Conservation (phyloP, 2,888 invertebrate species). For the Nephrotoma flavescens region DNA sequence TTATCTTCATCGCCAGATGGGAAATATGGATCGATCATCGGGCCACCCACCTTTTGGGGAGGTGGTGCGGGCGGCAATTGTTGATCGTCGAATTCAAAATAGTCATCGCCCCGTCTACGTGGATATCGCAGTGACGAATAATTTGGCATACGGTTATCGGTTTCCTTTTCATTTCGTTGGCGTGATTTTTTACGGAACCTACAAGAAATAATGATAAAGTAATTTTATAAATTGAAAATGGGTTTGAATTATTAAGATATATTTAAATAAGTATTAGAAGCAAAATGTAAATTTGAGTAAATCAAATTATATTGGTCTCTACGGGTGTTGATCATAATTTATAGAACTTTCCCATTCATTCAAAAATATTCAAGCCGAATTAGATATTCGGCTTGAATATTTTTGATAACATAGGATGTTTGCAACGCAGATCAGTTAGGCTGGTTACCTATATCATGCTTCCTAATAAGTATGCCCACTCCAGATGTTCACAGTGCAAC, state of each 20-base stretch:
- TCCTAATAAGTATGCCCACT: too few relatives aligned
- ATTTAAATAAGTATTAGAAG: too few relatives aligned
- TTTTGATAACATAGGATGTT: too few relatives aligned
- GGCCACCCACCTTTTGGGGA: not conserved
- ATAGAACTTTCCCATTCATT: too few relatives aligned
- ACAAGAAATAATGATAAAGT: not conserved
- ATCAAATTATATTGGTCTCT: too few relatives aligned
- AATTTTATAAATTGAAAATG: not conserved
- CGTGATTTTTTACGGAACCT: conserved; percentile 35
- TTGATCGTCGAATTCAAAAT: conserved; percentile 23
- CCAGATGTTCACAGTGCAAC: too few relatives aligned
- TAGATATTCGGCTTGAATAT: too few relatives aligned
- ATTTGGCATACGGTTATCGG: conserved; percentile 20
- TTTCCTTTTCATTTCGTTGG: conserved; percentile 30
- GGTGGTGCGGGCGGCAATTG: not conserved
- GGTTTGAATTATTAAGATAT: not conserved
- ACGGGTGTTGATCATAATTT: too few relatives aligned
- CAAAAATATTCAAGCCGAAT: too few relatives aligned
- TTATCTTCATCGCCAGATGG: not conserved
- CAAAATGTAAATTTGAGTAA: too few relatives aligned
- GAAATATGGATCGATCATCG: not conserved
- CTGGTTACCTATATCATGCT: too few relatives aligned
- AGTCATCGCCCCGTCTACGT: conserved; percentile 28
- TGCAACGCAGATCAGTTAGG: too few relatives aligned
- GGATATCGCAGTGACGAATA: conserved; percentile 14